Conservation (phyloP, 2,888 invertebrate genomes). For the Lasioglossum villosulum region DNA sequence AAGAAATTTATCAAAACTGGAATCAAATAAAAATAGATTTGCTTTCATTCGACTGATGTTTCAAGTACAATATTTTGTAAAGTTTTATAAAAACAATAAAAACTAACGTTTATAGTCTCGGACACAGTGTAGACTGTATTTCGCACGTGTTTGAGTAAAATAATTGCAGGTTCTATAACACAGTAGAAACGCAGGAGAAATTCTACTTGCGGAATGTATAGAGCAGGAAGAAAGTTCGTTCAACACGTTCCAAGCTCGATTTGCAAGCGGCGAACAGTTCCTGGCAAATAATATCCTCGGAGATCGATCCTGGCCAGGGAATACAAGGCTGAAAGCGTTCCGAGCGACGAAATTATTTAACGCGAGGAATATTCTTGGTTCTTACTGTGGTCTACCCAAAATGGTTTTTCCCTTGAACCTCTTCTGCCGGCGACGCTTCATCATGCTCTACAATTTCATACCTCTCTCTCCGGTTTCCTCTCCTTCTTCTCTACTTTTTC, state of each 20-base stretch:
- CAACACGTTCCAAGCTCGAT: neutral
- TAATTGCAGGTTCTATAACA: neutral
- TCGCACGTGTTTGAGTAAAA: neutral
- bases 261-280: neutral
- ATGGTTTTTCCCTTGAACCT: conserved; percentile 14
- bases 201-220: neutral
- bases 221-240: neutral
- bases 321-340: neutral
- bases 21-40: neutral
- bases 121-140: neutral
- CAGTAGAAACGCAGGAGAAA: neutral
- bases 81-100: neutral
- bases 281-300: neutral
- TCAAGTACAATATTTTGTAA: neutral
- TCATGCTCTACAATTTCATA: conserved; percentile 33
- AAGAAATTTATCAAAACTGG: neutral
- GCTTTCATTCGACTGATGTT: neutral
- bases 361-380: neutral
- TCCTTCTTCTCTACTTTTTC: neutral
- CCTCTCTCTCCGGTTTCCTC: neutral
- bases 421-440: conserved; percentile 5
- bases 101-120: neutral
- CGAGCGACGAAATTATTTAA: conserved; percentile 17
- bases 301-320: neutral
- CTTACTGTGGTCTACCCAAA: neutral